A percentile compares a stretch with the other conserved stretches of the same genome.
Evolutionary conservation across 2,797 vertebrate species (phyloP).

Genomic region (Pristis pectinata): DNA sequence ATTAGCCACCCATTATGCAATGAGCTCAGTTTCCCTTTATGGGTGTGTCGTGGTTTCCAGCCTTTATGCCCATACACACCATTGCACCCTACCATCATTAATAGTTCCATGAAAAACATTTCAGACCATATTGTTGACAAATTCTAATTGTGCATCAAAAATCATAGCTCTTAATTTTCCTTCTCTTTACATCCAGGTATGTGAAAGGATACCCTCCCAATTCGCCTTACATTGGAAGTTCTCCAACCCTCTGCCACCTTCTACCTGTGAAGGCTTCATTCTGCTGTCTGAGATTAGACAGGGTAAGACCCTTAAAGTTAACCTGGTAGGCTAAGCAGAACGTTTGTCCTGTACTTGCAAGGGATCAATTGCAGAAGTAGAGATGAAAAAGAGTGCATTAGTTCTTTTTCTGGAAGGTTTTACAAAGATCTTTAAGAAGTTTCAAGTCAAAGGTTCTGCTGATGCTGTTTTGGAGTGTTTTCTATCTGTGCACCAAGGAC

Average conservation of each 20-base stretch:
- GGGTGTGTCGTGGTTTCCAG: neutral
- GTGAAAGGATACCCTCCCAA: slow-evolving; percentile 96
- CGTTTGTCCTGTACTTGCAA: neutral
- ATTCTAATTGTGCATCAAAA: neutral
- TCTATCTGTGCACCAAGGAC: neutral
- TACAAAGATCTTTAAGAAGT: neutral
- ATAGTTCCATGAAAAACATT: neutral
- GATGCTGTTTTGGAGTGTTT: neutral
- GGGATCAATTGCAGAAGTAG: neutral
- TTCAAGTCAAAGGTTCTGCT: neutral
- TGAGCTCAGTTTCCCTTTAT: neutral
- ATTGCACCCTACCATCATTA: neutral
- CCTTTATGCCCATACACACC: no score
- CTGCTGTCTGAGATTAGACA: slow-evolving; percentile 90
- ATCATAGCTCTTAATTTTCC: neutral
- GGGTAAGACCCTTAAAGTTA: slow-evolving; percentile 56
- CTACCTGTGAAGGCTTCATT: slow-evolving; percentile 83
- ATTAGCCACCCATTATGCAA: neutral
- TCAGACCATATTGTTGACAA: neutral
- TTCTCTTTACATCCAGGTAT: slow-evolving; percentile 59
- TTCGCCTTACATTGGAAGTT: slow-evolving; percentile 94
- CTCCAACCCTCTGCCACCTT: slow-evolving; percentile 89
- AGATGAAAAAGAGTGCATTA: neutral
- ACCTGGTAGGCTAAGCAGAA: neutral
- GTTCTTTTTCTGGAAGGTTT: neutral